phyloP scores from a whole-genome alignment of 37 sponge, comb jelly and placozoan genomes.

The Aplysina aerophoba region DNA sequence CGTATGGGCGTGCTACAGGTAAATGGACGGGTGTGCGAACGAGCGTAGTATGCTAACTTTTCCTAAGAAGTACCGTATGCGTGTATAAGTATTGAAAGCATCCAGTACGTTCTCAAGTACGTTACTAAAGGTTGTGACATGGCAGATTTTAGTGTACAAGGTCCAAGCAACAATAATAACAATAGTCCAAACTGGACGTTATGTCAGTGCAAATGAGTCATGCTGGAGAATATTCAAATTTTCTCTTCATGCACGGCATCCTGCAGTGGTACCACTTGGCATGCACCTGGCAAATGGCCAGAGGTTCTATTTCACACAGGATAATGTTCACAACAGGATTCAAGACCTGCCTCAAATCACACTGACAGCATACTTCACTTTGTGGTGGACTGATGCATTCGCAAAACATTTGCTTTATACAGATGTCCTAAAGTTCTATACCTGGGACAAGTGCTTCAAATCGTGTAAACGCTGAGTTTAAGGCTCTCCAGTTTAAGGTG shows the following conservation, averaged over 20 bases:
- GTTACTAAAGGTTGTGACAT: conserved; percentile 57
- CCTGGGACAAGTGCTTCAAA: conserved; percentile 32
- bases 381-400: conserved; percentile 43
- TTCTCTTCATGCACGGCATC: conserved; percentile 44
- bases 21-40: too few species aligned
- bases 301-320: conserved; percentile 49
- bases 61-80: too few species aligned
- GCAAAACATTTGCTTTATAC: conserved; percentile 31
- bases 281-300: conserved; percentile 61
- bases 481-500: conserved; percentile 26
- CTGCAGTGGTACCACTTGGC: conserved; percentile 35
- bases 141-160: too few species aligned
- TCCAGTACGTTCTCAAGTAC: conserved; percentile 69
- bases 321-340: not conserved
- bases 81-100: conserved; percentile 40
- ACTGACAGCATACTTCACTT: conserved; percentile 51
- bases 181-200: too few species aligned
- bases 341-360: conserved; percentile 31
- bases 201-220: too few species aligned
- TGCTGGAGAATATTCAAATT: conserved; percentile 58
- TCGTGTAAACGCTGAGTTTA: conserved; percentile 41
- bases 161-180: too few species aligned
- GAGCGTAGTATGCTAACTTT: too few species aligned
- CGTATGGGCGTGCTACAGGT: too few species aligned
- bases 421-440: conserved; percentile 42